Evolutionary conservation across 2,113 vertebrate genomes (phyloP).

Genomic region (Microcebus murinus): DNA sequence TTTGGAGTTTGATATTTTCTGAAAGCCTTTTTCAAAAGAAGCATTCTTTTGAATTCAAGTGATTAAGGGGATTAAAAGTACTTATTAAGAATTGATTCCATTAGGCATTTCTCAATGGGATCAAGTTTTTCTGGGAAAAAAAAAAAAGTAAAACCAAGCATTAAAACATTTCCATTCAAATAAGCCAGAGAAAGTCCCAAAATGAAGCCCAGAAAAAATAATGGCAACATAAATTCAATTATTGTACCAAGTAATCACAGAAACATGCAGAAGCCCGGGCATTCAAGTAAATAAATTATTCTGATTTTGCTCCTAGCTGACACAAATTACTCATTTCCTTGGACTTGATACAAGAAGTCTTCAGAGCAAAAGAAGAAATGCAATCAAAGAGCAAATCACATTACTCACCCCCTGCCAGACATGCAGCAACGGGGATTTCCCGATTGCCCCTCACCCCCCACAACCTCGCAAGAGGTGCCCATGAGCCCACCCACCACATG

Average conservation of each 20-base stretch:
- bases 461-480: constrained; percentile 22
- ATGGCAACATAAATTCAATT: constrained; percentile 48
- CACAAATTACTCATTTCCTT: constrained; percentile 75
- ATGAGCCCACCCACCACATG: neutral
- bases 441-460: neutral
- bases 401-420: constrained; percentile 51
- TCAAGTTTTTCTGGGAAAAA: neutral
- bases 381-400: constrained; percentile 9
- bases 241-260: constrained; percentile 55
- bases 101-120: constrained; percentile 15
- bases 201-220: constrained; percentile 43
- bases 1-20: neutral
- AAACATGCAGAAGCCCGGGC: constrained; percentile 44
- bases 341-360: constrained; percentile 62
- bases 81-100: constrained; percentile 33
- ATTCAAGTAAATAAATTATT: constrained; percentile 71
- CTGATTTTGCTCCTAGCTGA: constrained; percentile 64
- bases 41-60: constrained; percentile 34
- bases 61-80: constrained; percentile 1
- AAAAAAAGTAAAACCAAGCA: neutral
- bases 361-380: constrained; percentile 65
- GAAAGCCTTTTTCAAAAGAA: constrained; percentile 27
- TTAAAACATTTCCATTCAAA: constrained; percentile 31
- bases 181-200: neutral
- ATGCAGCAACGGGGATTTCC: constrained; percentile 17